These are phyloP conservation scores for Coregonus clupeaformis DNA, from an alignment of 2,113 vertebrate species.

Conservation along the genomic window DNA sequence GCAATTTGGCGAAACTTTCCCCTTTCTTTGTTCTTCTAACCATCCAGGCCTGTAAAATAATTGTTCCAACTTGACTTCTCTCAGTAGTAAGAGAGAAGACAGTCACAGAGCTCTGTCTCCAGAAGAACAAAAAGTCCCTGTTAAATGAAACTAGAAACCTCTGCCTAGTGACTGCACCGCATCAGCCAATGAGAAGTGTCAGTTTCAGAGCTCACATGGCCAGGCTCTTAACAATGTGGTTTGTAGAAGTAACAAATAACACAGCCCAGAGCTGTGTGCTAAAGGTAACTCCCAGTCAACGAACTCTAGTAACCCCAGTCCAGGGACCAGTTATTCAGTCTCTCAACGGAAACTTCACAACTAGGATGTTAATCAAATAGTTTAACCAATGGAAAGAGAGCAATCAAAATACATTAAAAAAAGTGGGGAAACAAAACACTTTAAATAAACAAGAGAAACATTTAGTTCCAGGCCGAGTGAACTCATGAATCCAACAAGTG, in stretches of 20 bases:
- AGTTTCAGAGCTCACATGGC: constrained; percentile 46
- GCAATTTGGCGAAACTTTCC: too few relatives aligned
- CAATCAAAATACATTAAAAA: constrained; percentile 5
- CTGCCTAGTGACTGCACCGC: constrained; percentile 49
- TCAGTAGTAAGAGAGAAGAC: constrained; percentile 5
- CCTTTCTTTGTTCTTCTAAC: too few relatives aligned
- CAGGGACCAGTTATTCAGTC: background rate
- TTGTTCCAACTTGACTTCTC: too few relatives aligned
- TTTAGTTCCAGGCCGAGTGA: constrained; percentile 1
- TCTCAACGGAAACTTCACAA: background rate
- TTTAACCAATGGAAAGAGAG: background rate
- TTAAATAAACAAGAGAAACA: background rate
- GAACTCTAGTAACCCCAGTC: constrained; percentile 64
- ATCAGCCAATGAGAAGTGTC: constrained; percentile 47
- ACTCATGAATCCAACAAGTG: background rate
- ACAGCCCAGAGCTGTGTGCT: constrained; percentile 44
- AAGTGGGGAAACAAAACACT: background rate
- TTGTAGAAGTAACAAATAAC: constrained; percentile 62
- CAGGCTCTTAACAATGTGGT: constrained; percentile 64
- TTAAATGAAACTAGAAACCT: constrained; percentile 67
- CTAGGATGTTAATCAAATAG: background rate
- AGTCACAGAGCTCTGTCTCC: constrained; percentile 8
- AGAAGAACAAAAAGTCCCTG: constrained; percentile 54
- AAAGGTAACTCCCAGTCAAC: constrained; percentile 69
- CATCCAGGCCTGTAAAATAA: too few relatives aligned